Evolutionary conservation across 2,113 vertebrate species (phyloP).

Genomic region (Eublepharis macularius): DNA sequence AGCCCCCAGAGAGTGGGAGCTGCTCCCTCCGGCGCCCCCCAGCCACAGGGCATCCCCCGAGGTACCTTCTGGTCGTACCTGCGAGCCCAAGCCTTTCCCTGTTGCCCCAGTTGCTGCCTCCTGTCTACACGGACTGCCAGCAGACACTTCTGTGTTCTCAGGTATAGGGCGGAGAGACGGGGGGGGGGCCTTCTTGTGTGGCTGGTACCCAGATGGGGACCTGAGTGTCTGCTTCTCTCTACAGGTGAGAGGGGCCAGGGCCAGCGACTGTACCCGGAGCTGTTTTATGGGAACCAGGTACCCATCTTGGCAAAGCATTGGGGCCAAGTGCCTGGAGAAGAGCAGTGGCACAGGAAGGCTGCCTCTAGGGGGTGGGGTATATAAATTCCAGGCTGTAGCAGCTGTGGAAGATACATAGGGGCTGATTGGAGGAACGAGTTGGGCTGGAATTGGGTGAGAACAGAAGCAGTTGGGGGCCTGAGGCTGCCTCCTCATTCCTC

Average conservation of each 20-base stretch:
- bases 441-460: no score
- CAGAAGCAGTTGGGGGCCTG: no score
- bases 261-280: conserved; percentile 62
- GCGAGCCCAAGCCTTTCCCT: conserved; percentile 39
- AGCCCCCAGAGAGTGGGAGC: conserved; percentile 59
- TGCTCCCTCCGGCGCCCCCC: conserved; percentile 44
- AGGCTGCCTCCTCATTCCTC: neutral
- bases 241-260: conserved; percentile 31
- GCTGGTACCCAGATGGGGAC: neutral
- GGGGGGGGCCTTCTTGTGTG: accelerated
- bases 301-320: neutral
- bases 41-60: conserved; percentile 36
- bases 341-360: no score
- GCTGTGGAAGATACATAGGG: no score
- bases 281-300: conserved; percentile 60
- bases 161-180: neutral
- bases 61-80: conserved; percentile 22
- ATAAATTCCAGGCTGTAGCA: no score
- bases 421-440: no score
- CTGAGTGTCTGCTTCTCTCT: neutral
- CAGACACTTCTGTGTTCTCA: neutral
- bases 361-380: no score
- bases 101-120: conserved; percentile 9
- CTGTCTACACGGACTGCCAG: neutral
- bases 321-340: no score